These are phyloP conservation scores for Poeciliopsis presidionis DNA, from an alignment of 2,797 vertebrate genomes.

Conservation along the genomic window DNA sequence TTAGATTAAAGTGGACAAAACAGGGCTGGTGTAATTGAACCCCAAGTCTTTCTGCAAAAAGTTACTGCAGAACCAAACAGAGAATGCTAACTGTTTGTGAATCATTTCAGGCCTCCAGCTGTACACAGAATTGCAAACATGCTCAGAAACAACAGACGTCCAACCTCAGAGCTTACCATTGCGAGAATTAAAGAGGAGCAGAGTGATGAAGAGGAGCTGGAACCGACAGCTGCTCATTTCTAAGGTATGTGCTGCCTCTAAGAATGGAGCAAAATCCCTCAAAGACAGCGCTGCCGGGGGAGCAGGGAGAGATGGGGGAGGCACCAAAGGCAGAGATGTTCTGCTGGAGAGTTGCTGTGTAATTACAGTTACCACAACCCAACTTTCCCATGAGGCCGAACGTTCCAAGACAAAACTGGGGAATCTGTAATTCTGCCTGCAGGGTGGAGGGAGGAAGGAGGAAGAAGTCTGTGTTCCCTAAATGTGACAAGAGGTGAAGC, in stretches of 20 bases:
- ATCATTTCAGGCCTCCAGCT: neutral
- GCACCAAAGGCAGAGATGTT: conserved; percentile 75
- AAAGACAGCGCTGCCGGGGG: conserved; percentile 19
- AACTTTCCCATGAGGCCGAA: conserved; percentile 40
- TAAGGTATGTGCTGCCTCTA: conserved; percentile 40
- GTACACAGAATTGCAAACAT: neutral
- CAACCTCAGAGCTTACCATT: neutral
- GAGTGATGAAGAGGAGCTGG: conserved; percentile 23
- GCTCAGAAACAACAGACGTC: neutral
- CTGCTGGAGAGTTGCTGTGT: conserved; percentile 63
- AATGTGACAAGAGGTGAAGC: neutral
- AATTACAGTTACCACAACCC: conserved; percentile 46
- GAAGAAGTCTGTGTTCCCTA: neutral
- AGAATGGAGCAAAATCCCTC: conserved; percentile 49
- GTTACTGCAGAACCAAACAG: neutral
- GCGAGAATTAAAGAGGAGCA: conserved; percentile 11
- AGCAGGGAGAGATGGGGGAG: neutral
- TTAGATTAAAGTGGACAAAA: too few species aligned
- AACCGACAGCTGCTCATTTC: conserved; percentile 37
- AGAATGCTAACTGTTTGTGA: neutral
- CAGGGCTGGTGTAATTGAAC: too few species aligned
- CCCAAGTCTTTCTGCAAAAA: neutral
- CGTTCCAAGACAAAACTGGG: conserved; percentile 39
- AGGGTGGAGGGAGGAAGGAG: neutral
- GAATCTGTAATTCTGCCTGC: conserved; percentile 21